Evolutionary conservation across 2,113 vertebrate species (phyloP).

Genomic region (Dendropsophus ebraccatus): DNA sequence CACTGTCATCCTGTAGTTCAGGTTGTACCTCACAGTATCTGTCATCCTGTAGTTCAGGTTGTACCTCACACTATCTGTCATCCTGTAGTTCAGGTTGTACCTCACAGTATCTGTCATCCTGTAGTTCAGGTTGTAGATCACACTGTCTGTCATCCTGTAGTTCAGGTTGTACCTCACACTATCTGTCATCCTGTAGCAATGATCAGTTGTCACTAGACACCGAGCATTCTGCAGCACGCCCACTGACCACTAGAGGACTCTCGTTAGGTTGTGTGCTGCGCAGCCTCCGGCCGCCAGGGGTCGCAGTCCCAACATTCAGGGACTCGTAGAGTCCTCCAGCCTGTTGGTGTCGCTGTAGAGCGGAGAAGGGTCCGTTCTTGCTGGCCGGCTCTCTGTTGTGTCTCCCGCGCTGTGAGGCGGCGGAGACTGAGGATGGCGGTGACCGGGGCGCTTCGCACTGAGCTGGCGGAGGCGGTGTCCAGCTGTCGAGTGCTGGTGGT

Average conservation of each 20-base stretch:
- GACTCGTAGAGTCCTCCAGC: not conserved
- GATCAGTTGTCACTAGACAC: not conserved
- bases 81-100: too few relatives aligned
- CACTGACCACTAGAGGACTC: not conserved
- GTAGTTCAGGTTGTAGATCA: too few relatives aligned
- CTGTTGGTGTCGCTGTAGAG: conserved; percentile 5
- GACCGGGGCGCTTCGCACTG: conserved; percentile 81
- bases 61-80: too few relatives aligned
- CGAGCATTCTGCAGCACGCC: not conserved
- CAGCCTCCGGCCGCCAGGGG: not conserved
- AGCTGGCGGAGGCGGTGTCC: conserved; percentile 84
- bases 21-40: too few relatives aligned
- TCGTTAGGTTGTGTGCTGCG: not conserved
- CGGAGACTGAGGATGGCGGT: conserved; percentile 72
- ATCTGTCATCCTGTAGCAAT: too few relatives aligned
- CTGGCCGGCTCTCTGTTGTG: not conserved
- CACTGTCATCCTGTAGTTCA: too few relatives aligned
- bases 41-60: too few relatives aligned
- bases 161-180: too few relatives aligned
- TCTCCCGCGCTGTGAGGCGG: conserved; percentile 33
- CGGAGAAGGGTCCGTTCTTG: not conserved
- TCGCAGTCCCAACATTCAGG: not conserved
- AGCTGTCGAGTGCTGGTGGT: conserved; percentile 86
- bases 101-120: too few relatives aligned
- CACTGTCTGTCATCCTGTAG: too few relatives aligned